Percentiles rank a stretch among this genome's conserved stretches.
These are phyloP conservation scores for Melanostoma mellinum DNA, from an alignment of 2,888 invertebrate species.

Conservation along the genomic window DNA sequence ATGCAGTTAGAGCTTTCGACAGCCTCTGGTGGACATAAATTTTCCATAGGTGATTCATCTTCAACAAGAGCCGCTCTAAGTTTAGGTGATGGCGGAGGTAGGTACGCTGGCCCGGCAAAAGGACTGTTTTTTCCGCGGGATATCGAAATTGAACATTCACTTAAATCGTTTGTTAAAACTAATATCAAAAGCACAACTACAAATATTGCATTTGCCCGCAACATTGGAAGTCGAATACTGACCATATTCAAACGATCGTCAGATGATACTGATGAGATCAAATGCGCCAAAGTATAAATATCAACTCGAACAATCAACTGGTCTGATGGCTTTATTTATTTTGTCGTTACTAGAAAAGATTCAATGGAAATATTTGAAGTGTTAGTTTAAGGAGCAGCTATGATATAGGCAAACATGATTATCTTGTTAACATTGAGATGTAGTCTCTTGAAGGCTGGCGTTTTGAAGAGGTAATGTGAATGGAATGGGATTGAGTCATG, in stretches of 20 bases:
- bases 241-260: background rate
- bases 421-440: no score
- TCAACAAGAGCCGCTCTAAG: background rate
- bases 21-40: background rate
- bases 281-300: no score
- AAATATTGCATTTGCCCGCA: background rate
- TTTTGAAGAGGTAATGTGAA: no score
- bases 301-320: no score
- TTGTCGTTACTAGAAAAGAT: no score
- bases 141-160: background rate
- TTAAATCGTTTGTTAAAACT: background rate
- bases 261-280: no score
- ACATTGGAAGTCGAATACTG: background rate
- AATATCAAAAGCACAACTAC: background rate
- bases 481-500: no score
- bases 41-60: background rate
- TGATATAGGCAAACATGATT: no score
- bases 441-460: no score
- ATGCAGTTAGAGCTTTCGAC: background rate
- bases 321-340: no score
- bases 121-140: background rate
- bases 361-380: no score
- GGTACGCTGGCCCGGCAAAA: background rate
- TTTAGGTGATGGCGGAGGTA: background rate
- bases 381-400: no score